phyloP scores from a whole-genome alignment of 2,888 invertebrate species.

The Kryphioiulus occultus region DNA sequence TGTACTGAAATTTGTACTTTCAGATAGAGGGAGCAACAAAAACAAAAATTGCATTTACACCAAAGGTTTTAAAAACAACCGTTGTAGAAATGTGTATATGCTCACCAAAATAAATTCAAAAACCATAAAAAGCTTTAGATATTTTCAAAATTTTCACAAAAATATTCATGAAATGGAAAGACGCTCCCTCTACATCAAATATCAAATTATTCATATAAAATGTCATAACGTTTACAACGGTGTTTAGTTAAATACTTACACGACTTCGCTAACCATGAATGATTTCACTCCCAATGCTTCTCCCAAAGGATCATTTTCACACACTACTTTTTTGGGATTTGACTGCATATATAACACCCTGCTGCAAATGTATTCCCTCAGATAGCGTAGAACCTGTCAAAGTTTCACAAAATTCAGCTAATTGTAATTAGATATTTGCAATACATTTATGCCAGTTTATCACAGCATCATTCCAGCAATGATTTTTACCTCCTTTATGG shows the following conservation, averaged over 20 bases:
- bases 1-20: not conserved
- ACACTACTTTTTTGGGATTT: conserved; percentile 45
- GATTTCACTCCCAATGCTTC: conserved; percentile 52
- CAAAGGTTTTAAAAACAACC: not conserved
- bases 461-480: conserved; percentile 13
- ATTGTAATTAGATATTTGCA: not conserved
- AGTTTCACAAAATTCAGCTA: not conserved
- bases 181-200: not conserved
- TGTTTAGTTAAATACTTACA: conserved; percentile 48
- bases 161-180: not conserved
- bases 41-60: not conserved
- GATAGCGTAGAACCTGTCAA: conserved; percentile 43
- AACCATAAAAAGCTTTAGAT: not conserved
- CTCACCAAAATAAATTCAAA: not conserved
- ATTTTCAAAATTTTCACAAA: not conserved
- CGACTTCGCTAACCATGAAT: conserved; percentile 46
- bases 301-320: conserved; percentile 52
- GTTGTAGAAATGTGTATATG: not conserved
- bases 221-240: not conserved
- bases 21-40: not conserved
- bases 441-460: not conserved
- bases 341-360: not conserved
- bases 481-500: conserved; percentile 24
- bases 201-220: not conserved
- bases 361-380: conserved; percentile 26